phyloP scores from a whole-genome alignment of 2,113 vertebrate species.

The Sinosuthora webbiana region DNA sequence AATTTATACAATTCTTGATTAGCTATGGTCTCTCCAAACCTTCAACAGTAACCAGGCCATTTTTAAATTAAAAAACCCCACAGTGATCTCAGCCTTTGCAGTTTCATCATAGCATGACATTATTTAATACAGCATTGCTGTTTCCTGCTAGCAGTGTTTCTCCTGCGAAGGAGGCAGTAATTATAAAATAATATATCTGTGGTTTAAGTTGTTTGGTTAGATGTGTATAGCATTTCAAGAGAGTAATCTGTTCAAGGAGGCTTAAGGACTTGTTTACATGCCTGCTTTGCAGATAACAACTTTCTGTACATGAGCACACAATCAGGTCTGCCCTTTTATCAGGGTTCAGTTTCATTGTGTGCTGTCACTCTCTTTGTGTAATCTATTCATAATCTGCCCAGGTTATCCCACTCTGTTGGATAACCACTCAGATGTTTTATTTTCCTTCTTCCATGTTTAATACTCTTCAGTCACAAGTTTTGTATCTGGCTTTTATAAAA shows the following conservation, averaged over 20 bases:
- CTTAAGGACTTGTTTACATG: neutral
- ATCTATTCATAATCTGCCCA: neutral
- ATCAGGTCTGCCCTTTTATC: neutral
- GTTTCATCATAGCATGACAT: neutral
- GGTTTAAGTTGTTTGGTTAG: neutral
- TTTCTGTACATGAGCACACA: neutral
- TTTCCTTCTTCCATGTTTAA: neutral
- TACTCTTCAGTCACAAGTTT: rapidly evolving
- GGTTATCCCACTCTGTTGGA: neutral
- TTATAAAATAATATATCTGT: neutral
- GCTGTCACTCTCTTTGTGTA: neutral
- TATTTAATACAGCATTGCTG: neutral
- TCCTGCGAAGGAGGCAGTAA: neutral
- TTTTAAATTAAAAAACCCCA: neutral
- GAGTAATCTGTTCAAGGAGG: neutral
- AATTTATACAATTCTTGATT: neutral
- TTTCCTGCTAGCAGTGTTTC: neutral
- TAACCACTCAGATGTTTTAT: neutral
- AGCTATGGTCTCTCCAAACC: neutral
- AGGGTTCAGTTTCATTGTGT: rapidly evolving
- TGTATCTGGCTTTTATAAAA: neutral
- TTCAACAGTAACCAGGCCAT: neutral
- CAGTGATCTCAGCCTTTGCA: neutral
- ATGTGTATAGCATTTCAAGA: neutral
- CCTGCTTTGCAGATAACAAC: neutral